Evolutionary conservation across 2,797 vertebrate genomes (phyloP).

Genomic region (Malacoraja senta): DNA sequence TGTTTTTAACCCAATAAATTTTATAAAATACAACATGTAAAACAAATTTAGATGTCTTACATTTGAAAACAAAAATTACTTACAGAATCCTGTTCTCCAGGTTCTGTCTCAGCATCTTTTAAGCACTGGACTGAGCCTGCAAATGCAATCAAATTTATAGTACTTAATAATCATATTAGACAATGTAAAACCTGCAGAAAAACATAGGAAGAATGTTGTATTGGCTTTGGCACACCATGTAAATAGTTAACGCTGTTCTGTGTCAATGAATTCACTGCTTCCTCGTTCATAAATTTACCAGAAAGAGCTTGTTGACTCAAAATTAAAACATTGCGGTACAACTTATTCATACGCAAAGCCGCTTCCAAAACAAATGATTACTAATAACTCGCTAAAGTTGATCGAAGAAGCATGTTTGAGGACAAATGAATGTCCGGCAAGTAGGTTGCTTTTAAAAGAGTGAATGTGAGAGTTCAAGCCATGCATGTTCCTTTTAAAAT

Average conservation of each 20-base stretch:
- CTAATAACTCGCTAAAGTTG: background rate
- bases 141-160: background rate
- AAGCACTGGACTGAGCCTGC: conserved; percentile 56
- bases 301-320: background rate
- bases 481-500: too few relatives aligned
- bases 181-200: background rate
- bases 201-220: background rate
- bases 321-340: background rate
- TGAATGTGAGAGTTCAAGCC: too few relatives aligned
- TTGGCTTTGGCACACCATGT: background rate
- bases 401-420: too few relatives aligned
- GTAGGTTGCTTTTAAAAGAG: too few relatives aligned
- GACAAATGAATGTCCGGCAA: too few relatives aligned
- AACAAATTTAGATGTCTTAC: background rate
- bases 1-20: background rate
- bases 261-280: background rate
- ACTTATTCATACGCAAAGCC: background rate
- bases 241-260: background rate
- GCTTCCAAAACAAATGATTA: background rate
- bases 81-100: conserved; percentile 70
- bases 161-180: background rate
- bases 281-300: background rate
- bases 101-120: conserved; percentile 56
- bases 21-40: background rate
- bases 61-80: conserved; percentile 50